A percentile compares a stretch with the other conserved stretches of the same genome.
These are phyloP conservation scores for Anaspis maculata DNA, from an alignment of 2,888 invertebrate genomes.

Conservation along the genomic window DNA sequence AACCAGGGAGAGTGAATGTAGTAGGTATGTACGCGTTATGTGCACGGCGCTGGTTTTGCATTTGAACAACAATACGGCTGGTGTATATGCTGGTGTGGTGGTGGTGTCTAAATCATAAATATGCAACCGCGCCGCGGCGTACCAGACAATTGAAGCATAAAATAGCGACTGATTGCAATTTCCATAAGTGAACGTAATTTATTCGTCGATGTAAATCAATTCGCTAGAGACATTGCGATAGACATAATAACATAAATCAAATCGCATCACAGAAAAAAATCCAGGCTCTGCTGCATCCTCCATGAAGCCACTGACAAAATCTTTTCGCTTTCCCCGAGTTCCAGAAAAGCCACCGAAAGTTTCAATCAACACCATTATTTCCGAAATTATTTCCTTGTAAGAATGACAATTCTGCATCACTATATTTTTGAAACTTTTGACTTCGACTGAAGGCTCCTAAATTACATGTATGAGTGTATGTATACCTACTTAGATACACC, in stretches of 20 bases:
- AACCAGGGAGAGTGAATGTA: constrained; percentile 8
- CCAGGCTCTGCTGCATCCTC: neutral
- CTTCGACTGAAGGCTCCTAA: too few relatives aligned
- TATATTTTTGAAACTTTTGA: too few relatives aligned
- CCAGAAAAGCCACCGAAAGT: too few relatives aligned
- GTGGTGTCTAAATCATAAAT: constrained; percentile 24
- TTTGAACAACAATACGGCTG: constrained; percentile 11
- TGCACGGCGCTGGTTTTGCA: constrained; percentile 7
- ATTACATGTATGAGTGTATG: too few relatives aligned
- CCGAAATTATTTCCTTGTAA: too few relatives aligned
- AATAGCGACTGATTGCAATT: constrained; percentile 30
- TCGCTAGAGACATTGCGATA: constrained; percentile 19
- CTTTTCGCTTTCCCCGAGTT: too few relatives aligned
- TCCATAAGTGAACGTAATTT: constrained; percentile 31
- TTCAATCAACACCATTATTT: too few relatives aligned
- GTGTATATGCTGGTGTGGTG: neutral
- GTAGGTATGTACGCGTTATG: too few relatives aligned
- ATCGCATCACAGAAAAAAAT: neutral
- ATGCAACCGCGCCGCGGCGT: constrained; percentile 23
- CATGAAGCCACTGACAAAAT: too few relatives aligned
- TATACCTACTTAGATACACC: too few relatives aligned
- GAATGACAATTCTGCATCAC: too few relatives aligned
- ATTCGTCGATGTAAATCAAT: constrained; percentile 27
- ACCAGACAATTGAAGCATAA: constrained; percentile 25
- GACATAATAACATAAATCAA: constrained; percentile 4